Base-by-base conservation (phyloP, 2,797 vertebrate species). In the Petrocephalus schoutedeni region DNA sequence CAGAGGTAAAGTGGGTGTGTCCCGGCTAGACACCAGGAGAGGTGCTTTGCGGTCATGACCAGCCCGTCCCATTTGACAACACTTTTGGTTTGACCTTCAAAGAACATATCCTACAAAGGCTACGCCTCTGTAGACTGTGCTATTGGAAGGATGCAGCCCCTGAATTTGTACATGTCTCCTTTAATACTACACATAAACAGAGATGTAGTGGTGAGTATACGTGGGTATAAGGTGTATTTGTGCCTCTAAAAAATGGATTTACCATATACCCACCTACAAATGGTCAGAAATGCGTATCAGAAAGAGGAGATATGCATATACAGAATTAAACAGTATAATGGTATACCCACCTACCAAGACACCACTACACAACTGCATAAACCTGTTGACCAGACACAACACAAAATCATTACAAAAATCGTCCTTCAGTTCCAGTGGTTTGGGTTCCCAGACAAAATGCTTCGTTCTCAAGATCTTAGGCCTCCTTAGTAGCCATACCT, bases 401-500 rank as follows among this genome's bases (percentile, higher is more conserved):
- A 80, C 14, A 80, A 80, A 80, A 16, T 49, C 74, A 49, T 80
- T 45, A 80, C 41, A 80, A 49, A 71, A 80, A n/a, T n/a, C 16
- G n/a, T 80, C 74, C 74, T 9, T n/a, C 19, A n/a, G 8, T 49
- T 49, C 6, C 5, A 19, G 41, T n/a, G 5, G 74, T 56, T 32
- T 2, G 3, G n/a, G 10, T 85, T 16, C 32, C 86, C 45, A 28
- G 28, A 51, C 32, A 41, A 59, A 8, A 61, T 89, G 49, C 14
- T n/a, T 23, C 64, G 85, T 94, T 54, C 93, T 95, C 94, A 87
- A 93, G 89, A 90, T 93, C 93, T 10, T 90, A n/a, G 89, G 92
- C 92, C 94, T 95, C 92, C 93, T 94, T 92, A 94, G 91, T 84
- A 87, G 90, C 87, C 32, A 89, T 91, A 95, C 93, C 93, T 94